A percentile compares a stretch with the other conserved stretches of the same genome.
Evolutionary conservation across 1,140 invertebrate genomes (phyloP).

Genomic region (Pygmarrhopalites habei): DNA sequence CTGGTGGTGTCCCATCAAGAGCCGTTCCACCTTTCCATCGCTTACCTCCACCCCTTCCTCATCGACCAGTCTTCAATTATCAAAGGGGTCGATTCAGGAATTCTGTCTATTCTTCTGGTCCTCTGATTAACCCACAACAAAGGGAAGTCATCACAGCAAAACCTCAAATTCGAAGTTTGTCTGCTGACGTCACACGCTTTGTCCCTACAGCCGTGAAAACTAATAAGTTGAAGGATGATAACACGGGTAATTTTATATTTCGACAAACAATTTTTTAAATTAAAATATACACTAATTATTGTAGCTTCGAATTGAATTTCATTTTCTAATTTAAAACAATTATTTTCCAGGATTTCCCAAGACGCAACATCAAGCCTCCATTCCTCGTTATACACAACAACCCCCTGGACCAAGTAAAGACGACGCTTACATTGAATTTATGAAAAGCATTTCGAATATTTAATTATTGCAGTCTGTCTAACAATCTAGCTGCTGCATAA

Average conservation of each 20-base stretch:
- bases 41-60: slow-evolving; percentile 44
- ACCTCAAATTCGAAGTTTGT: slow-evolving; percentile 57
- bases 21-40: slow-evolving; percentile 50
- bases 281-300: slow-evolving; percentile 27
- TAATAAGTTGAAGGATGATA: slow-evolving; percentile 56
- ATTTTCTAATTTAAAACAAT: not conserved
- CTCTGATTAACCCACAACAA: slow-evolving; percentile 56
- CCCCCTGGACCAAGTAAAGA: slow-evolving; percentile 72
- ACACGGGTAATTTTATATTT: slow-evolving; percentile 49
- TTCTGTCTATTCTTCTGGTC: slow-evolving; percentile 72
- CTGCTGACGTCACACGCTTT: slow-evolving; percentile 90
- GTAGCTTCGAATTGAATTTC: not conserved
- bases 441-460: too few species aligned
- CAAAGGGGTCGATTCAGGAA: slow-evolving; percentile 43
- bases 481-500: too few species aligned
- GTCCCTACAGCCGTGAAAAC: slow-evolving; percentile 84
- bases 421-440: slow-evolving; percentile 95
- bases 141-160: slow-evolving; percentile 43
- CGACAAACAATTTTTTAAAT: not conserved
- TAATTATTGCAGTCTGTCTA: too few species aligned
- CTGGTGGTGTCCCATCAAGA: slow-evolving; percentile 48
- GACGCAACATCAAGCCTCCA: slow-evolving; percentile 7
- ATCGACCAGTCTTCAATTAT: not conserved
- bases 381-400: slow-evolving; percentile 21
- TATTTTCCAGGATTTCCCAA: slow-evolving; percentile 15